phyloP scores from a whole-genome alignment of 2,113 vertebrate species.

The Phoenicopterus ruber region DNA sequence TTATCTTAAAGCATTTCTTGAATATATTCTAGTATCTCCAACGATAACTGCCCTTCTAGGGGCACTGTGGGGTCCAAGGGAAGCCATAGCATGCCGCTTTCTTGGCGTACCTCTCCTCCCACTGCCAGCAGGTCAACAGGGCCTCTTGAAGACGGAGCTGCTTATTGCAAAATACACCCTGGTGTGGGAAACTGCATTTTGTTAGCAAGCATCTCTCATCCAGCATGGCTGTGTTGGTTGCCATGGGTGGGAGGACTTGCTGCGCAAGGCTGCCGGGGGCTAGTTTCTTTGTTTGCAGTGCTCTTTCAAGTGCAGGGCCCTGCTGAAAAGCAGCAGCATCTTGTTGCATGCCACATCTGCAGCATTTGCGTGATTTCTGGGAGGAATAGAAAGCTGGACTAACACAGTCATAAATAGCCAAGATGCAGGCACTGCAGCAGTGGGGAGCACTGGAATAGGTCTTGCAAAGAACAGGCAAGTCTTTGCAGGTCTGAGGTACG shows the following conservation, averaged over 20 bases:
- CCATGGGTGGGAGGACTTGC: neutral
- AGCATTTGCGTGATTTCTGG: neutral
- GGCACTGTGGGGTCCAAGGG: too few species aligned
- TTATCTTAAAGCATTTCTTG: neutral
- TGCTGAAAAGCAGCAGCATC: neutral
- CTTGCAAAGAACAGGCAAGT: neutral
- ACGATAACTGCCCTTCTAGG: neutral
- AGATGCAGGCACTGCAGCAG: neutral
- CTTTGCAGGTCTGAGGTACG: neutral
- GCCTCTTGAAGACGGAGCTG: neutral
- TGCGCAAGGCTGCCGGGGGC: neutral
- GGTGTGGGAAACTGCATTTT: neutral
- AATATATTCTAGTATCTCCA: neutral
- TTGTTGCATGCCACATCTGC: neutral
- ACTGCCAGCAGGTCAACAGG: neutral
- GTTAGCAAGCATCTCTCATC: neutral
- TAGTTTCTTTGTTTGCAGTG: neutral
- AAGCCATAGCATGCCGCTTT: neutral
- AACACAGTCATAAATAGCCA: neutral
- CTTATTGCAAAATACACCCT: neutral
- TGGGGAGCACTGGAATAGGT: neutral
- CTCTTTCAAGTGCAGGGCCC: neutral
- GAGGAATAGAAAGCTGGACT: neutral
- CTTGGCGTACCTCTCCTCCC: neutral
- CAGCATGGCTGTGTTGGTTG: neutral